Base-by-base conservation (phyloP, 2,888 invertebrate species). In the Drosophila flavopinicola region DNA sequence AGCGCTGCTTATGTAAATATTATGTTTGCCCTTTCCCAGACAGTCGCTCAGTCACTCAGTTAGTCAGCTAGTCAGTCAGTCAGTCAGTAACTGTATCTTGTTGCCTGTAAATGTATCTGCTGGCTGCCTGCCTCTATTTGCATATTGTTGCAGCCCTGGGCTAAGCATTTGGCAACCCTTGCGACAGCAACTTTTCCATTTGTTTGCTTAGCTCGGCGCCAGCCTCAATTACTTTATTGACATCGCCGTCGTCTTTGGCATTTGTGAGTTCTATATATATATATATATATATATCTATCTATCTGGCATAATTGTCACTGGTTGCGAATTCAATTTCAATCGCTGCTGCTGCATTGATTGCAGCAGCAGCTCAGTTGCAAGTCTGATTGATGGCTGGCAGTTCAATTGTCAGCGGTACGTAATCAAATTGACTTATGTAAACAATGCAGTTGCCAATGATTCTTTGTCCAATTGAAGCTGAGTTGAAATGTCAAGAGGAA, bases 171-270 rank as follows among this genome's bases (percentile, higher is more conserved):
- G 58, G 70, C 66, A 63, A 70, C 59, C 64, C 73, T 57, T 53
- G 20, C 9, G 17, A n/a, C n/a, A 41, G 39, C 65, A 27, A 69
- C 59, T 70, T 74, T 56, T 24, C 27, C 42, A 44, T 38, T 32
- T 66, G 51, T 63, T 68, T 79, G 68, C 52, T 80, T 66, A 75
- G 64, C 67, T 61, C 65, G 80, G 82, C 85, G 80, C 80, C 80
- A 82, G 85, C 78, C 85, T 82, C 80, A 82, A 82, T 82, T 85
- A 82, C 85, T 85, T 82, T 85, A 82, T 85, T 82, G 80, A 82
- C 76, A 51, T 57, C 64, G 56, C 57, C 27, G 45, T 56, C 75
- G 54, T 58, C 75, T 24, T 25, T 37, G 15, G 5, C 29, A 35
- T 30, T 41, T 41, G 23, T 44, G 32, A 20, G 44, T 44, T n/a